Percentiles rank a stretch among this genome's conserved stretches.
phyloP scores from a whole-genome alignment of 2,797 vertebrate genomes.

The Amphiprion clarkii region DNA sequence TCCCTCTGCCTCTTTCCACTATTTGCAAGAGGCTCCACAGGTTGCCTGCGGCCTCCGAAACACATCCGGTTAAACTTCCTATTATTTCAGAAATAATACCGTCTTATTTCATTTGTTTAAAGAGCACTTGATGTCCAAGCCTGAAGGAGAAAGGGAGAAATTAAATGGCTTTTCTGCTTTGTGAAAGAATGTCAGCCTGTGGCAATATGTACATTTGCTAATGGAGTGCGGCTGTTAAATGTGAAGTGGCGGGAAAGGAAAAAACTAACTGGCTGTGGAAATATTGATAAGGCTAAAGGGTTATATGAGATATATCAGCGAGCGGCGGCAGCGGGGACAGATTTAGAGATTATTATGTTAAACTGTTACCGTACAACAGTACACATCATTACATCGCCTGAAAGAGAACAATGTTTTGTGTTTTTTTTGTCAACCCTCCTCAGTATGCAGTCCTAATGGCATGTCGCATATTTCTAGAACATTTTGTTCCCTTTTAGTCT shows the following conservation, averaged over 20 bases:
- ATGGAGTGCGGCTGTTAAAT: slow-evolving; percentile 80
- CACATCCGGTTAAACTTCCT: slow-evolving; percentile 47
- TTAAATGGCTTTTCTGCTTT: slow-evolving; percentile 74
- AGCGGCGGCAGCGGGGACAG: slow-evolving; percentile 30
- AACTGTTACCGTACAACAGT: slow-evolving; percentile 36
- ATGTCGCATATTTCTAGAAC: neutral
- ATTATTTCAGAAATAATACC: slow-evolving; percentile 71
- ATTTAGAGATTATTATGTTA: slow-evolving; percentile 57
- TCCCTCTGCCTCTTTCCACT: neutral
- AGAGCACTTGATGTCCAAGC: slow-evolving; percentile 71
- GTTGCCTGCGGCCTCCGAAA: slow-evolving; percentile 49
- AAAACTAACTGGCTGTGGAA: slow-evolving; percentile 75
- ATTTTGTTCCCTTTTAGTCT: slow-evolving; percentile 2
- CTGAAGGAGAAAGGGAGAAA: slow-evolving; percentile 67
- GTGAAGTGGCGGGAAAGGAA: slow-evolving; percentile 66
- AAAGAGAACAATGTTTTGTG: slow-evolving; percentile 12
- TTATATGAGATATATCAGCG: slow-evolving; percentile 52
- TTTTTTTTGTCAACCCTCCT: slow-evolving; percentile 5
- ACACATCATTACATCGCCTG: slow-evolving; percentile 33
- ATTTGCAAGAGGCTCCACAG: slow-evolving; percentile 33
- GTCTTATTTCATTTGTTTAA: slow-evolving; percentile 74
- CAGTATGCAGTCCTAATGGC: neutral
- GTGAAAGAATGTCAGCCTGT: slow-evolving; percentile 70
- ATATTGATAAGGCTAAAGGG: slow-evolving; percentile 74
- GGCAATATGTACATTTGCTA: slow-evolving; percentile 79